A percentile compares a stretch with the other conserved stretches of the same genome.
Conservation (phyloP, 2,797 vertebrate species). For the Liasis olivaceus region DNA sequence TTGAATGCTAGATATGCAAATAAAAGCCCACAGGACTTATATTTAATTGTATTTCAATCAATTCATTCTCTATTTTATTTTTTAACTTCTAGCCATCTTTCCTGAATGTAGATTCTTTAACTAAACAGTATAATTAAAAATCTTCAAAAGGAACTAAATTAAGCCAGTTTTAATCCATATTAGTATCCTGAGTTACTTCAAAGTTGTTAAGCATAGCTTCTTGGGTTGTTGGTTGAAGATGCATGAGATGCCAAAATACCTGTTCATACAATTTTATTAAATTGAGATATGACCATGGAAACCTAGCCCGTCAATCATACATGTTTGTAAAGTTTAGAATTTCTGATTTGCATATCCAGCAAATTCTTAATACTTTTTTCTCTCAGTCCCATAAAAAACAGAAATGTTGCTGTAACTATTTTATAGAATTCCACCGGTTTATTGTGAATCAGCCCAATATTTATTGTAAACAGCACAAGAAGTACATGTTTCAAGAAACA, state of each 20-base stretch:
- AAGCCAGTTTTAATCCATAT: neutral
- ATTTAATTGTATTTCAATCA: neutral
- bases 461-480: neutral
- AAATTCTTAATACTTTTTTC: neutral
- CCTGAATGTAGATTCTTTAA: neutral
- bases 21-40: neutral
- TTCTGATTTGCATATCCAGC: constrained; percentile 27
- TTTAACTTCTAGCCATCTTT: neutral
- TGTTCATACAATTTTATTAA: neutral
- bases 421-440: neutral
- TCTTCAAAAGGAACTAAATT: neutral
- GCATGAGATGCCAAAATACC: neutral
- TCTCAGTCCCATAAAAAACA: constrained; percentile 11
- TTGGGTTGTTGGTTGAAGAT: neutral
- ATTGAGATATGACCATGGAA: neutral
- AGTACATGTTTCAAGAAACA: neutral
- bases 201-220: neutral
- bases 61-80: neutral
- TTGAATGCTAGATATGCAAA: neutral
- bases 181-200: neutral
- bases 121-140: neutral
- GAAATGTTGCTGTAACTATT: neutral
- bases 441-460: constrained; percentile 3
- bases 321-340: constrained; percentile 4
- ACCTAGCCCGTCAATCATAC: neutral